Evolutionary conservation across 2,888 invertebrate species (phyloP), one percentile per base, ranked within the genome.

Genomic region (Spisula solida): DNA sequence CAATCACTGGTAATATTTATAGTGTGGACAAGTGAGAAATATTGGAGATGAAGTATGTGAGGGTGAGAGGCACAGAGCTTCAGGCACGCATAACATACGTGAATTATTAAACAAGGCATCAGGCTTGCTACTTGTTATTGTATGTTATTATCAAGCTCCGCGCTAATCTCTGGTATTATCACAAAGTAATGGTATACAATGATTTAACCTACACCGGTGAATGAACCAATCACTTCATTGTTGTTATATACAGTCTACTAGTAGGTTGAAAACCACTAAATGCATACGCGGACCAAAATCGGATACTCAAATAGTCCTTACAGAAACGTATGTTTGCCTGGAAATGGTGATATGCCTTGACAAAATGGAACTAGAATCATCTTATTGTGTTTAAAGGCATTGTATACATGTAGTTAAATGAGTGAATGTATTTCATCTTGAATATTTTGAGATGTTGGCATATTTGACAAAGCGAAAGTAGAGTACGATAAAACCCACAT

Each of bases 41-140:
- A 10, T 0, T 75, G 75, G 16, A 31, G 18, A 31, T 41, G 41
- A 41, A 41, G 4, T 41, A 8, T 2, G 41, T 41, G 41, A 78
- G 80, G 79, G 41, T 56, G 60, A 60, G 14, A 41, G 85, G 82
- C 75, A 78, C 41, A 16, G 14, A 25, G 82, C 85, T 79, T 56
- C 60, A 85, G 86, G 88, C 88, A 56, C 82, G 85, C 47, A 79
- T 41, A n/a, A 41, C 18, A n/a, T 16, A 34, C 20, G 85, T 88
- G 82, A 88, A 88, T 82, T 88, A 88, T 88, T 88, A 86, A 88
- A 88, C 88, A 85, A 75, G 70, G 86, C 16, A 78, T 25, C 48
- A 80, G 14, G 29, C 66, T 41, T 29, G 47, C 47, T 18, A 34
- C 31, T 75, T 29, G 82, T 85, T 75, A 88, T 75, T 60, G 75